phyloP scores from a whole-genome alignment of 2,888 invertebrate genomes.

The Linyphia triangularis region DNA sequence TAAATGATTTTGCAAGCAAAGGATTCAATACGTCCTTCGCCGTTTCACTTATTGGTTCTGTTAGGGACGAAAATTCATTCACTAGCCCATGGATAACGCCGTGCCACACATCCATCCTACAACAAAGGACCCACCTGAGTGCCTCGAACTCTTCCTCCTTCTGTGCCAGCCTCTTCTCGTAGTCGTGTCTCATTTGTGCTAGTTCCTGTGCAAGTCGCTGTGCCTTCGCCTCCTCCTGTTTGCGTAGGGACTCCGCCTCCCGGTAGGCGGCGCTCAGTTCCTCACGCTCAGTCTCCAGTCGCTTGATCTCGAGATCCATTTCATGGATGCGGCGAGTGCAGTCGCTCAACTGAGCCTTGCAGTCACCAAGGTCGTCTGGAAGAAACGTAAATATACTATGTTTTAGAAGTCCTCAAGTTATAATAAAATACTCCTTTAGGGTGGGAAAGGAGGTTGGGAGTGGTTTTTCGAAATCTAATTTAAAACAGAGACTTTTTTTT shows the following conservation, averaged over 20 bases:
- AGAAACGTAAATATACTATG: neutral
- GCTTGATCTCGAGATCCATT: conserved; percentile 96
- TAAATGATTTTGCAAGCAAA: no score
- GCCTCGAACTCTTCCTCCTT: conserved; percentile 99
- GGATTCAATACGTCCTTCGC: no score
- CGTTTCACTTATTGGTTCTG: no score
- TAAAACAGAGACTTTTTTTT: no score
- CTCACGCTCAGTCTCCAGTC: conserved; percentile 99
- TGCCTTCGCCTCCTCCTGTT: conserved; percentile 97
- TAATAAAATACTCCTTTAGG: no score
- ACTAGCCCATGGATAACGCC: no score
- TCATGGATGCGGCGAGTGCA: conserved; percentile 98
- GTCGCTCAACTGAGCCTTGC: conserved; percentile 95
- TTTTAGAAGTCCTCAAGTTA: no score
- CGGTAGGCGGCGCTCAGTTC: conserved; percentile 98
- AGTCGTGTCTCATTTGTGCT: conserved; percentile 96
- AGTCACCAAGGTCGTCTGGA: conserved; percentile 95
- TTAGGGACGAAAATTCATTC: no score
- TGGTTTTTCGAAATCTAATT: no score
- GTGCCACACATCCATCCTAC: no score
- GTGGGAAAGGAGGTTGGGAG: no score
- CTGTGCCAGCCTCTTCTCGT: conserved; percentile 96
- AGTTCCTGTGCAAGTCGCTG: conserved; percentile 95
- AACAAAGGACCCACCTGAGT: conserved; percentile 96
- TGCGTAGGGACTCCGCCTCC: conserved; percentile 98